These are phyloP conservation scores for Globia sparganii DNA, from an alignment of 2,888 invertebrate genomes.

Conservation along the genomic window DNA sequence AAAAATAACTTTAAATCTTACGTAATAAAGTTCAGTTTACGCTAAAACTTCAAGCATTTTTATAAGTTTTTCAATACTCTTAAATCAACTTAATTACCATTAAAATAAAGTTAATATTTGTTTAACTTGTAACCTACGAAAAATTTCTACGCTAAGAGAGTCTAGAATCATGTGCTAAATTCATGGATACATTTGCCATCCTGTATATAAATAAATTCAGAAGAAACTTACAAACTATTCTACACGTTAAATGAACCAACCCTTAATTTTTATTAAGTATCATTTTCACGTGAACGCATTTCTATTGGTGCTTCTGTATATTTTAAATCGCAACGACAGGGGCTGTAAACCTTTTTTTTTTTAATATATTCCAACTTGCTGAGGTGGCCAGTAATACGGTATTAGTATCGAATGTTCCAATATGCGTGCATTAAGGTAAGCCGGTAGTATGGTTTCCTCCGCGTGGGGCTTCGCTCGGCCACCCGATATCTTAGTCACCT, in stretches of 20 bases:
- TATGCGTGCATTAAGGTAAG: conserved; percentile 79
- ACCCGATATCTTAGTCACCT: conserved; percentile 65
- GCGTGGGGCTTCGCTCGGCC: conserved; percentile 72
- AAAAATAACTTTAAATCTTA: too few relatives aligned
- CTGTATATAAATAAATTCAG: background rate
- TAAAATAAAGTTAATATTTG: too few relatives aligned
- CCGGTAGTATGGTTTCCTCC: conserved; percentile 87
- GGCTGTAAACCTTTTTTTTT: conserved; percentile 33
- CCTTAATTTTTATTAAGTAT: background rate
- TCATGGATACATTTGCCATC: too few relatives aligned
- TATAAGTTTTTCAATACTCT: too few relatives aligned
- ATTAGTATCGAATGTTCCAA: conserved; percentile 72
- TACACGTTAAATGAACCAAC: background rate
- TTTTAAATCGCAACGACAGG: conserved; percentile 29
- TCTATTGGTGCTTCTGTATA: background rate
- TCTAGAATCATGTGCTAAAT: too few relatives aligned
- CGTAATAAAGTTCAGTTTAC: too few relatives aligned
- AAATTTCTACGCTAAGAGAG: too few relatives aligned
- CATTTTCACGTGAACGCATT: conserved; percentile 26
- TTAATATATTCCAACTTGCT: conserved; percentile 31
- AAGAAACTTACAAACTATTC: background rate
- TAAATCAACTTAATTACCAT: too few relatives aligned
- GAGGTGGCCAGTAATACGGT: conserved; percentile 47
- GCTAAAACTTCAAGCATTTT: too few relatives aligned
- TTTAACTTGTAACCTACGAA: too few relatives aligned